Evolutionary conservation across 2,797 vertebrate species (phyloP), one percentile per base, ranked within the genome.

Genomic region (Microtus californicus): DNA sequence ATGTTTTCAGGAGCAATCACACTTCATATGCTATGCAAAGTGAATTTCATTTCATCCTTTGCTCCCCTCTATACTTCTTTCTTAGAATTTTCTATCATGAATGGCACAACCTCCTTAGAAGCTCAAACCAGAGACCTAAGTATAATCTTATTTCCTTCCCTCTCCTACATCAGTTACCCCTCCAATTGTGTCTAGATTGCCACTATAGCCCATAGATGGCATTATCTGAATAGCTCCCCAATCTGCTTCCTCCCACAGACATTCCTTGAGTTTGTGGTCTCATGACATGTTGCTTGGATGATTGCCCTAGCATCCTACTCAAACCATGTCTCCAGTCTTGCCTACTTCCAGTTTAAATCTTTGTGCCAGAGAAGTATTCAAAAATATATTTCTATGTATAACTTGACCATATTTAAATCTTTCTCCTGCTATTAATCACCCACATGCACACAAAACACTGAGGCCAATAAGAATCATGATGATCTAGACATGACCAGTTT

Each of bases 371-470:
- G 56, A 87, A 83, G 19, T 56, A 80, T 73, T 96, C 37, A 80
- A 67, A 94, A 87, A 77, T 87, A 89, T 15, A 89, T 77, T 85
- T 96, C 61, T 94, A 11, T 89, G n/a, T 93, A 76, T 85, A 95
- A 67, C 43, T 73, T 19, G 19, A 63, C 34, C 43, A 43, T 89
- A 13, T 80, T 92, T 80, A 89, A 90, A 97, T 93, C 59, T 80
- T 77, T 90, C 48, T 93, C 54, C 86, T 79, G n/a, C 82, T 90
- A 40, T 82, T 91, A 89, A 63, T 48, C 59, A 81, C 10, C 21
- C 79, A 83, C 54, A 90, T 69, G 23, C 61, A 73, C 59, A 67
- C 5, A 87, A 54, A 88, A 79, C 10, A 51, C 59, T 4, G 65
- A 31, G 27, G 63, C 12, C 14, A 73, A 77, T 21, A 77, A 67